Conservation (phyloP, 2,113 vertebrate species). For the Sigmodon hispidus region DNA sequence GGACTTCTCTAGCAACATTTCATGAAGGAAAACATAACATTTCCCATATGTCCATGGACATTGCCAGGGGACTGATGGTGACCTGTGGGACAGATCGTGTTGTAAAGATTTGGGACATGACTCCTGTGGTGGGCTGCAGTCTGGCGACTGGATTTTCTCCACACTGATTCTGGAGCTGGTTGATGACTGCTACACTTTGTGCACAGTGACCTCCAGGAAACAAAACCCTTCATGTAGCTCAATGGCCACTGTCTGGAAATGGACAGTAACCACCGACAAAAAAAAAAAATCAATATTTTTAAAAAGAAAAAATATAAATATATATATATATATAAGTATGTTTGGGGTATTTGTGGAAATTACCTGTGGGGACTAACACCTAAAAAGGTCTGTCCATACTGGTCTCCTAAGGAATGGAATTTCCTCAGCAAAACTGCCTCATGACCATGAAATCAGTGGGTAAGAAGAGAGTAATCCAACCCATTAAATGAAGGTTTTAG, state of each 20-base stretch:
- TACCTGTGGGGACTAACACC: neutral
- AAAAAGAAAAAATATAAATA: slow-evolving; percentile 38
- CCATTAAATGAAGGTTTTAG: slow-evolving; percentile 29
- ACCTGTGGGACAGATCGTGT: slow-evolving; percentile 96
- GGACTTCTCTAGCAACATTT: slow-evolving; percentile 95
- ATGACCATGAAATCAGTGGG: neutral
- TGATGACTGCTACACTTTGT: slow-evolving; percentile 66
- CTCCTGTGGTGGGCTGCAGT: slow-evolving; percentile 95
- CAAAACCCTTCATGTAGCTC: slow-evolving; percentile 70
- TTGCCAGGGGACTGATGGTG: slow-evolving; percentile 95
- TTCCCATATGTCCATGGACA: slow-evolving; percentile 96
- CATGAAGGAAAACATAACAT: slow-evolving; percentile 99
- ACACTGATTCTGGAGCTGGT: slow-evolving; percentile 86
- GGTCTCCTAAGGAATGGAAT: slow-evolving; percentile 59
- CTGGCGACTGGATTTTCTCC: slow-evolving; percentile 94
- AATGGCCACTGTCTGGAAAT: slow-evolving; percentile 82
- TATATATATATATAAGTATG: slow-evolving; percentile 37
- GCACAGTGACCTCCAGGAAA: slow-evolving; percentile 70
- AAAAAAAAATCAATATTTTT: slow-evolving; percentile 63
- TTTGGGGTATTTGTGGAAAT: slow-evolving; percentile 66
- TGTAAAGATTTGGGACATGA: slow-evolving; percentile 99
- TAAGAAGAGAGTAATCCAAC: neutral
- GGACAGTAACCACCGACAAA: slow-evolving; percentile 29
- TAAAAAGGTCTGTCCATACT: neutral
- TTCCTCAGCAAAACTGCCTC: slow-evolving; percentile 62